phyloP scores from a whole-genome alignment of 2,797 vertebrate species.

The Bucorvus abyssinicus region DNA sequence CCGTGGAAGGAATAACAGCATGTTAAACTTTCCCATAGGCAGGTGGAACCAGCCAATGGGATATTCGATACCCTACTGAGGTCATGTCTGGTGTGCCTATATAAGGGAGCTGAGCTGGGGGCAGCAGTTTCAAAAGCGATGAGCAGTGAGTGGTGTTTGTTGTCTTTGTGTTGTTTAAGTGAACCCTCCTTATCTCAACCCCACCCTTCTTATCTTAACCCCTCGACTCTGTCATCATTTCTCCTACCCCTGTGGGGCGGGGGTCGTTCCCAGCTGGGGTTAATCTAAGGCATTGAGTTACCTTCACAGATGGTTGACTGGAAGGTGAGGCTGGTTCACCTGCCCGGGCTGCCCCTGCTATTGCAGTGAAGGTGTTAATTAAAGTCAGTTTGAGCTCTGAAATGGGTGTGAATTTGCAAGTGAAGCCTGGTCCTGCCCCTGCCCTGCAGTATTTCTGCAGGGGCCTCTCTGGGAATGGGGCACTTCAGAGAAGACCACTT shows the following conservation, averaged over 20 bases:
- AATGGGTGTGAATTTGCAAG: neutral
- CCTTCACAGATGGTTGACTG: neutral
- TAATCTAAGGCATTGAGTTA: neutral
- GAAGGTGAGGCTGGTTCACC: neutral
- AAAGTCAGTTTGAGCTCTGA: neutral
- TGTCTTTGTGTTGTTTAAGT: no score
- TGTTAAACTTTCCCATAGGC: neutral
- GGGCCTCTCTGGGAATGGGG: neutral
- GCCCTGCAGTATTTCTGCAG: neutral
- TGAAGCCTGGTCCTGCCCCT: neutral
- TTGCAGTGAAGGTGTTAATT: neutral
- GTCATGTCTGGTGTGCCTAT: no score
- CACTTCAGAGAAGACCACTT: neutral
- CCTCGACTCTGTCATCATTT: no score
- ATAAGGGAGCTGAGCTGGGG: no score
- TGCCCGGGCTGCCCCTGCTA: neutral
- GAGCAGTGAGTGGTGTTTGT: no score
- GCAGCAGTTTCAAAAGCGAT: no score
- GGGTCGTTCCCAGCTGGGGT: no score
- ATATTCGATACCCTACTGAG: no score
- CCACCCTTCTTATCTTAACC: no score
- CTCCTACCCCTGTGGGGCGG: no score
- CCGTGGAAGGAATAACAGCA: neutral
- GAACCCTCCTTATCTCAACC: no score
- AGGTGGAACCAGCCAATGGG: no score